Conservation (phyloP, 2,113 vertebrate species). For the Ameiurus melas region DNA sequence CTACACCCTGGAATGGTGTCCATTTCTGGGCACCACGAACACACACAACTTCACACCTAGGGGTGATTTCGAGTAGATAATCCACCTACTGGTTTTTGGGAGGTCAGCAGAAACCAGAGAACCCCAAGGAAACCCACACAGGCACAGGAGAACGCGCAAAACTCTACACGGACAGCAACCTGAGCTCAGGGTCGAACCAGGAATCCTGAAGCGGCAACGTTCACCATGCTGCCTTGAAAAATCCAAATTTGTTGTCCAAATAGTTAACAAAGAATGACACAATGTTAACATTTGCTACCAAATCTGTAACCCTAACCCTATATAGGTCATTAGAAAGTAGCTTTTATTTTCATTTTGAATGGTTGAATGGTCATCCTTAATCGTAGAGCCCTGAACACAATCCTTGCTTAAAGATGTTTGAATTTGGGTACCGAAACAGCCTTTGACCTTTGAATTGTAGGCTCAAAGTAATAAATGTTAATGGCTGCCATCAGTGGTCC, state of each 20-base stretch:
- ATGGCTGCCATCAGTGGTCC: background rate
- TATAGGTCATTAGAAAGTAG: background rate
- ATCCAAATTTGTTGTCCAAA: background rate
- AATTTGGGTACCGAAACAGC: background rate
- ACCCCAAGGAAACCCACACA: background rate
- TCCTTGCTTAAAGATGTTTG: background rate
- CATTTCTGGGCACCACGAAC: background rate
- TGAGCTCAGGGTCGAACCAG: background rate
- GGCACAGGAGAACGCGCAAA: background rate
- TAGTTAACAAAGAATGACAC: background rate
- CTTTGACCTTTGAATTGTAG: background rate
- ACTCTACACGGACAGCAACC: background rate
- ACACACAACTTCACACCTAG: background rate
- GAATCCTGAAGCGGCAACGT: background rate
- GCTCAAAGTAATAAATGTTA: background rate
- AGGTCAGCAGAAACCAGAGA: background rate
- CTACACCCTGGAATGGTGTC: background rate
- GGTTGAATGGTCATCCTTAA: background rate
- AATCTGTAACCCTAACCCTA: no score
- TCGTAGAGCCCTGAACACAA: background rate
- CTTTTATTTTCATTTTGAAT: background rate
- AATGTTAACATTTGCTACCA: background rate
- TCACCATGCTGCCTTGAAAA: background rate
- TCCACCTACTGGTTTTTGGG: background rate
- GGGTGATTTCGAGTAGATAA: background rate